Conservation (phyloP, 2,113 vertebrate genomes). For the Podilymbus podiceps region DNA sequence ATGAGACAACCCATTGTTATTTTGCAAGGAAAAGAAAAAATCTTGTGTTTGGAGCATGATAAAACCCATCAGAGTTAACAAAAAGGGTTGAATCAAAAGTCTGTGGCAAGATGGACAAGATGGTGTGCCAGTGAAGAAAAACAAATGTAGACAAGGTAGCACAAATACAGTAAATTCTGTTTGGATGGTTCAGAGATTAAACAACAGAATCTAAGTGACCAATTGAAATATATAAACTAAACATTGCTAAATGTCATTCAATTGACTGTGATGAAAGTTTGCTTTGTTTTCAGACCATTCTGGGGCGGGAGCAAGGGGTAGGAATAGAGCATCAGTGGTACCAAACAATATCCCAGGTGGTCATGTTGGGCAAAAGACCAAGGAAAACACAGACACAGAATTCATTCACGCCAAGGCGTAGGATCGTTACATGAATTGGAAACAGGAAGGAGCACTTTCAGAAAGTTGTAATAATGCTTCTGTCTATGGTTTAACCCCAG, state of each 20-base stretch:
- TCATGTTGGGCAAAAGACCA: neutral
- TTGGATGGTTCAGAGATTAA: neutral
- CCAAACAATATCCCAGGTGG: neutral
- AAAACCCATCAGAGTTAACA: neutral
- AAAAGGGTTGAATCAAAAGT: neutral
- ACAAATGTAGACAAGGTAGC: neutral
- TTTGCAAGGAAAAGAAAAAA: neutral
- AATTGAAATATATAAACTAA: neutral
- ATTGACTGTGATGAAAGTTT: neutral
- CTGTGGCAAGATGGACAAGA: neutral
- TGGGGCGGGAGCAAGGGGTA: accelerated
- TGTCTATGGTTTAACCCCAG: no score
- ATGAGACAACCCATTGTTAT: neutral
- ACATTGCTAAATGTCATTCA: neutral
- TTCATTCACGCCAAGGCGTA: neutral
- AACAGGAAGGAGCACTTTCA: neutral
- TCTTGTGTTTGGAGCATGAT: neutral
- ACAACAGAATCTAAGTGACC: neutral
- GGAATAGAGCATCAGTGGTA: neutral
- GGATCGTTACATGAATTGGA: neutral
- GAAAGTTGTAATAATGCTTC: neutral
- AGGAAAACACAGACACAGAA: neutral
- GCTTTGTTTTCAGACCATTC: neutral
- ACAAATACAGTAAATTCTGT: neutral
- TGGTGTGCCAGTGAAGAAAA: neutral